phyloP scores from a whole-genome alignment of 2,888 invertebrate species.

The Leptopilina myrica region DNA sequence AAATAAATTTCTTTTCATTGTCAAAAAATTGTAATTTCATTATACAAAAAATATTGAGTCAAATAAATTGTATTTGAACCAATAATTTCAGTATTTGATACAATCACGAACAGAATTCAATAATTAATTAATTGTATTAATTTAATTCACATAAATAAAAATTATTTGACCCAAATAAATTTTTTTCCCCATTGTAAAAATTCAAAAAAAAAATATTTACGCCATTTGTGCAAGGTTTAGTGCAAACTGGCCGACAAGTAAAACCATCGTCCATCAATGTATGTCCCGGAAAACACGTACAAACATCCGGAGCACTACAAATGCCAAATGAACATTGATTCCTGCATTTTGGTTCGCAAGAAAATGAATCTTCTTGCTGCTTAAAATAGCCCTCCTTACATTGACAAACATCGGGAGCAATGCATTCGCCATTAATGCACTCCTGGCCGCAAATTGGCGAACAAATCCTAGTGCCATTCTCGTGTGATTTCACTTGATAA shows the following conservation, averaged over 20 bases:
- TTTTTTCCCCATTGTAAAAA: too few relatives aligned
- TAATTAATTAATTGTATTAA: too few relatives aligned
- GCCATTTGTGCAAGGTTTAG: conserved; percentile 60
- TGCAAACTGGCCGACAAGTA: conserved; percentile 64
- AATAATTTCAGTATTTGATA: too few relatives aligned
- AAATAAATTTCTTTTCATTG: too few relatives aligned
- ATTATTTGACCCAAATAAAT: too few relatives aligned
- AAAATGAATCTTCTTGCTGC: conserved; percentile 56
- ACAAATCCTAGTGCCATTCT: conserved; percentile 60
- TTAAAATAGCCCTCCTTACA: conserved; percentile 62
- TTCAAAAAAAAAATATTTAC: conserved; percentile 26
- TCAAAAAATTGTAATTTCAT: too few relatives aligned
- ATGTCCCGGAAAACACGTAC: conserved; percentile 54
- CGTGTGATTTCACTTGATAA: conserved; percentile 76
- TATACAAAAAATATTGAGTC: too few relatives aligned
- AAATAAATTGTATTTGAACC: too few relatives aligned
- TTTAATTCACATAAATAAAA: too few relatives aligned
- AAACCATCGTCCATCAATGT: background rate
- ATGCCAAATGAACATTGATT: conserved; percentile 66
- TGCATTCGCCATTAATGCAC: conserved; percentile 69
- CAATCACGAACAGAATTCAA: too few relatives aligned
- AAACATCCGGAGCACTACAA: conserved; percentile 54
- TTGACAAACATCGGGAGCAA: conserved; percentile 60
- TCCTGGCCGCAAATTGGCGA: conserved; percentile 66
- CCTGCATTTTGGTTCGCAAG: conserved; percentile 62